Conservation (phyloP, 2,888 invertebrate species). For the Chirona hameri region DNA sequence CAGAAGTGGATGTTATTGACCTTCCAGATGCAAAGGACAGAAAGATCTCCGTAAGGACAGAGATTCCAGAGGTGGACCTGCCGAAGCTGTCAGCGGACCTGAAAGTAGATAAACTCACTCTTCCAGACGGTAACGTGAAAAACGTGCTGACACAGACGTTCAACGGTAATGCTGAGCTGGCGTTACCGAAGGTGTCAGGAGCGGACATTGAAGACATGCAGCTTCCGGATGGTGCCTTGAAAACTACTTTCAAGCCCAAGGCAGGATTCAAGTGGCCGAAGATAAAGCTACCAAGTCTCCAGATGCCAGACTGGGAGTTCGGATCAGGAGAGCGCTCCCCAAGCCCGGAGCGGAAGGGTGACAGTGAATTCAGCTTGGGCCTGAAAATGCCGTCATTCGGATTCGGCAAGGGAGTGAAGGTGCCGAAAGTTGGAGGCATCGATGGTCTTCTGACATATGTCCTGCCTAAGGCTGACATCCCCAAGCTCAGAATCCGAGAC, state of each 20-base stretch:
- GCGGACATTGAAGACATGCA: not conserved
- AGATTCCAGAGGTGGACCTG: not conserved
- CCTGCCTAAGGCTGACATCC: not conserved
- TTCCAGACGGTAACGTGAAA: not conserved
- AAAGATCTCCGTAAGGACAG: not conserved
- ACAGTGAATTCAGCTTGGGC: not conserved
- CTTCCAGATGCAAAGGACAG: not conserved
- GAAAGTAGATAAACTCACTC: not conserved
- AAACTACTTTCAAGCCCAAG: not conserved
- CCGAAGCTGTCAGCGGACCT: not conserved
- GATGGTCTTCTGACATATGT: not conserved
- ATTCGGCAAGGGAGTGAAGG: not conserved
- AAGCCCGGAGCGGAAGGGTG: not conserved
- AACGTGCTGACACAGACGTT: not conserved
- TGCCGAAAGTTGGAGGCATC: not conserved
- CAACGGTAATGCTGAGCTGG: not conserved
- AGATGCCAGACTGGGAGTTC: conserved; percentile 1
- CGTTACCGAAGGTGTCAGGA: not conserved
- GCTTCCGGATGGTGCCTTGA: not conserved
- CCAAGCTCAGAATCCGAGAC: not conserved
- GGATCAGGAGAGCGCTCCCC: not conserved
- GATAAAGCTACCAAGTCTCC: not conserved
- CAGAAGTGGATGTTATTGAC: not conserved
- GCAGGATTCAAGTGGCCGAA: not conserved
- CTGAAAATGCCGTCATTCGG: conserved; percentile 7